Percentiles rank a stretch among this genome's conserved stretches.
Evolutionary conservation across 2,113 vertebrate genomes (phyloP).

Genomic region (Rutilus rutilus): DNA sequence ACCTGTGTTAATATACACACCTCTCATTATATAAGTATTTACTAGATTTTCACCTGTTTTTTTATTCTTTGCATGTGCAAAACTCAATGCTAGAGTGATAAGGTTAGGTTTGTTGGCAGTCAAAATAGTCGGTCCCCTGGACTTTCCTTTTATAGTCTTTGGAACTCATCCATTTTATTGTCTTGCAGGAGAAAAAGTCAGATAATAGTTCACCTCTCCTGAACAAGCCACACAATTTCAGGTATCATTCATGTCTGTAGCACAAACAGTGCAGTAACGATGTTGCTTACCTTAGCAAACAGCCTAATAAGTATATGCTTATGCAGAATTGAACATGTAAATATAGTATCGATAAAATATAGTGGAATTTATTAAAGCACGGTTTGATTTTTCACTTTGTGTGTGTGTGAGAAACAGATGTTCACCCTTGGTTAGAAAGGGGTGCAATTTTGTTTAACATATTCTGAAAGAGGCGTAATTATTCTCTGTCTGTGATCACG

Average conservation of each 20-base stretch:
- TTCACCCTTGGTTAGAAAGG: neutral
- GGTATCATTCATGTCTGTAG: neutral
- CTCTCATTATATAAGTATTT: too few relatives aligned
- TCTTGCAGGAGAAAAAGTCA: neutral
- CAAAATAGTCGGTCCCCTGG: too few relatives aligned
- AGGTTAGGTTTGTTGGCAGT: too few relatives aligned
- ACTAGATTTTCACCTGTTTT: neutral
- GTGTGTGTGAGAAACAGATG: neutral
- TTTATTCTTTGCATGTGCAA: neutral
- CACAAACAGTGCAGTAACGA: neutral
- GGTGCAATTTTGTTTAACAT: constrained; percentile 1
- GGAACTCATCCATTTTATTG: neutral
- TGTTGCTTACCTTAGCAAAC: neutral
- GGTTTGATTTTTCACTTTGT: neutral
- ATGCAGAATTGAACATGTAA: neutral
- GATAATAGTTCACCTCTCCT: neutral
- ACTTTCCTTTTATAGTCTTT: too few relatives aligned
- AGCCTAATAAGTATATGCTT: neutral
- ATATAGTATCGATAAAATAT: too few relatives aligned
- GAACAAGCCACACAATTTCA: neutral
- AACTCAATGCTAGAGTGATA: neutral
- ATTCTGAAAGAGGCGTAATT: neutral
- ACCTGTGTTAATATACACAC: neutral
- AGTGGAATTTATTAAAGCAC: neutral
- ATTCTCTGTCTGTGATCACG: neutral